Evolutionary conservation across 2,797 vertebrate species (phyloP), one percentile per base, ranked within the genome.

Genomic region (Limnodromus scolopaceus): DNA sequence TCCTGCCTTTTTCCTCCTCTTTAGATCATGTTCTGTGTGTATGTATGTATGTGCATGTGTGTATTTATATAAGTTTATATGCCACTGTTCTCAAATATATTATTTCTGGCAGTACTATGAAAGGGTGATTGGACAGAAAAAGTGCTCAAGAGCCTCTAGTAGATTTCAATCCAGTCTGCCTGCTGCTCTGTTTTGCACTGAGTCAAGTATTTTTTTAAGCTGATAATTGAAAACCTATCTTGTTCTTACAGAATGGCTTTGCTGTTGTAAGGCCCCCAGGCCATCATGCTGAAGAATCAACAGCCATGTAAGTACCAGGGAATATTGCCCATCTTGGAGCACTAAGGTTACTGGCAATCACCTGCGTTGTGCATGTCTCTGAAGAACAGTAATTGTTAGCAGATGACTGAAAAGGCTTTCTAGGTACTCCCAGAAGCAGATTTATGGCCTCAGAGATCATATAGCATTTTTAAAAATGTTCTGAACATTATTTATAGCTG

Each of bases 381-480:
- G 96, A 97, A 98, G 95, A 96, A 96, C 96, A 98, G 85, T 99
- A 99, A 99, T 99, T 98, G 98, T 98, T 98, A 98, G 98, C 99
- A 99, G 98, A 99, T 99, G 99, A 98, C 97, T 98, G 98, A 98
- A 98, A 98, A 98, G 96, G 96, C 98, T 99, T 98, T 98, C 96
- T 98, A 98, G 98, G 98, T 99, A 98, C 98, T 98, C 98, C 96
- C 97, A 97, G 98, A 98, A 98, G 98, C 97, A 98, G 98, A 99
- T 98, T 99, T 99, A 99, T 98, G 97, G 97, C 98, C 98, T 98
- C 98, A 97, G 98, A 99, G 98, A 99, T 99, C 98, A 98, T 98
- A 98, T 97, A 99, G 98, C 98, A 98, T 98, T 98, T 98, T 96
- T 98, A 8, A 97, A 98, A 99, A 99, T 98, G 96, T 97, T 98